These are phyloP conservation scores for Nemopilema nomurai DNA, from an alignment of 30 jellyfish, hydroid and myxozoan species.

Conservation along the genomic window DNA sequence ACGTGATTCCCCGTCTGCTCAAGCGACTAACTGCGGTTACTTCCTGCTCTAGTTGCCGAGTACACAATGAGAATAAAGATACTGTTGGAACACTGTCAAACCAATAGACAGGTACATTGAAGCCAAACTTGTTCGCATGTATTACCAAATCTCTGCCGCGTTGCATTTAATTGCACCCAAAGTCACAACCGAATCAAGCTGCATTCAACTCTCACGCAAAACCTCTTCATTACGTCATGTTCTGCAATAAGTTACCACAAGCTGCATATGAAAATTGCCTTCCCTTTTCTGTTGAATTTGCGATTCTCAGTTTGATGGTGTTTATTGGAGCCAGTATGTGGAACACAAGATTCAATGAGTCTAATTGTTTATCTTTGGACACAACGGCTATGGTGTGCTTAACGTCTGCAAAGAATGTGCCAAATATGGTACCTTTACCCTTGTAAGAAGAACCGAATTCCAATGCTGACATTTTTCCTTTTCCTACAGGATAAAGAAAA, in stretches of 20 bases:
- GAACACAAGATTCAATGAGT: background rate
- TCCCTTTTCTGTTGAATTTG: too few species aligned
- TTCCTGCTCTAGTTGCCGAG: conserved; percentile 38
- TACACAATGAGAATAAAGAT: conserved; percentile 54
- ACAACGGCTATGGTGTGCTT: background rate
- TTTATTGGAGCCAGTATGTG: too few species aligned
- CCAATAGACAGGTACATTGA: conserved; percentile 40
- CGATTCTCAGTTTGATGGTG: too few species aligned
- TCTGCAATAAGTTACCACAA: too few species aligned
- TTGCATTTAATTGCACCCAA: too few species aligned
- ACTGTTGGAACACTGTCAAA: conserved; percentile 46
- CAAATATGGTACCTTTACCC: background rate
- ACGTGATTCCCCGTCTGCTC: background rate
- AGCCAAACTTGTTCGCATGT: too few species aligned
- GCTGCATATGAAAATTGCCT: too few species aligned
- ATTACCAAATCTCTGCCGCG: too few species aligned
- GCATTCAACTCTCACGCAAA: too few species aligned
- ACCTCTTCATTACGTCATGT: too few species aligned
- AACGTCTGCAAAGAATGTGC: background rate
- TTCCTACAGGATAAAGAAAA: conserved; percentile 68
- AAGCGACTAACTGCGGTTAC: background rate
- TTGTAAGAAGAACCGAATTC: background rate
- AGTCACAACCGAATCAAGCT: too few species aligned
- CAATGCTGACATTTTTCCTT: background rate
- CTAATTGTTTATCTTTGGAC: background rate